These are phyloP conservation scores for Hystrix cristata DNA, from an alignment of 2,113 vertebrate genomes.

Conservation along the genomic window DNA sequence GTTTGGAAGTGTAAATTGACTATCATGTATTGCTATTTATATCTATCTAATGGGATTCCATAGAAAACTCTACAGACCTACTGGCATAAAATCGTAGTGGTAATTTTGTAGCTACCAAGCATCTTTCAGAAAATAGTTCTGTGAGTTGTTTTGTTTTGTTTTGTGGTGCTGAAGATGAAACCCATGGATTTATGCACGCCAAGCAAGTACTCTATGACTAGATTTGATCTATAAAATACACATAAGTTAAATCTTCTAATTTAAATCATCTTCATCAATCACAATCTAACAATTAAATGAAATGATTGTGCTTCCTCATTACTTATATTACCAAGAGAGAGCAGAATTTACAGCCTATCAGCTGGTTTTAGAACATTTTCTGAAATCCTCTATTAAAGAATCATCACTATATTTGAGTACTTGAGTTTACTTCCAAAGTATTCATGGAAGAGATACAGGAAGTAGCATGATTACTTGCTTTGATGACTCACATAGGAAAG, in stretches of 20 bases:
- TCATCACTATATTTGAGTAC: background rate
- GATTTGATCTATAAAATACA: too few relatives aligned
- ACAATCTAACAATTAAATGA: background rate
- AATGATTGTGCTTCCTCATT: background rate
- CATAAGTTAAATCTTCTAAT: background rate
- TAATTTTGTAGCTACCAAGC: too few relatives aligned
- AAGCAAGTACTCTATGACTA: too few relatives aligned
- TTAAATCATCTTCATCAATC: background rate
- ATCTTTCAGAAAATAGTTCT: too few relatives aligned
- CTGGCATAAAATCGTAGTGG: too few relatives aligned
- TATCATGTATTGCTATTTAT: too few relatives aligned
- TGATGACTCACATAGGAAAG: background rate
- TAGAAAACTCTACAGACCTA: too few relatives aligned
- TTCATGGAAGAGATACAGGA: background rate
- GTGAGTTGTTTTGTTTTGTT: too few relatives aligned
- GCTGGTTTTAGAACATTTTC: background rate
- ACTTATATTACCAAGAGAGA: background rate
- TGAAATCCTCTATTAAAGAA: background rate
- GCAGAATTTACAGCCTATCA: background rate
- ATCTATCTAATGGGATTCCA: too few relatives aligned
- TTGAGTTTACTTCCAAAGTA: background rate
- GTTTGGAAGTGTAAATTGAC: too few relatives aligned
- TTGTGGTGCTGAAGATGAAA: too few relatives aligned
- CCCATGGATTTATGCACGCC: too few relatives aligned
- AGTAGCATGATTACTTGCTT: background rate